Evolutionary conservation across 2,888 invertebrate genomes (phyloP), one percentile per base, ranked within the genome.

Genomic region (Oscheius onirici): DNA sequence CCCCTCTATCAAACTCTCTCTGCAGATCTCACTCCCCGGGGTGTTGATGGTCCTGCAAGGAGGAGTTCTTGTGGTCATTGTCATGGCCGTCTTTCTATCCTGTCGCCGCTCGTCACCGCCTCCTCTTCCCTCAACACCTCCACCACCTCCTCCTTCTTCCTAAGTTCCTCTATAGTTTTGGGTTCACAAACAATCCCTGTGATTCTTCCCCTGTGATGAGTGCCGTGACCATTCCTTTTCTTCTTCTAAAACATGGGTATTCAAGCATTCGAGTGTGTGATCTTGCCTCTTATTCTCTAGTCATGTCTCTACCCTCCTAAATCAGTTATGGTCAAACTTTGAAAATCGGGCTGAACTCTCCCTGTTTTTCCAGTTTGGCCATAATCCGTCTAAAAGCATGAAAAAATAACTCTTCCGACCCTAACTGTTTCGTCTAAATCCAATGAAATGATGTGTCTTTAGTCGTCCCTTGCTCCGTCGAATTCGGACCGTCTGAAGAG

Each of bases 1-100:
- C 13, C 20, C 46, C 46, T 46, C 34, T 34, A 6, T 34, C 11
- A 34, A 40, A 41, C 41, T 20, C 2, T 20, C 58, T 72, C 66
- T 72, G 3, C 76, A 82, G 81, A 82, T 82, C 65, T 73, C 79
- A 24, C 73, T 82, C 65, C 80, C 82, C 43, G 72, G 73, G 20
- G 71, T 72, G 43, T 71, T 82, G 60, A 72, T 82, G 75, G 71
- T 71, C 40, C 34, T 76, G 10, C 82, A 82, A 75, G 66, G 68
- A 54, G 40, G 55, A n/a, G 77, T 82, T 44, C 57, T 79, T 15
- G 58, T 80, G n/a, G 63, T 80, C 52, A 74, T 76, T 51, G 67
- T 57, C 26, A 69, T 72, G 26, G 79, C 75, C 15, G 66, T 76
- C 8, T 70, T 66, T 72, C 72, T 57, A 20, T 28, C 71, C 72